Conservation (phyloP, 2,113 vertebrate genomes). For the Sakesphorus luctuosus region DNA sequence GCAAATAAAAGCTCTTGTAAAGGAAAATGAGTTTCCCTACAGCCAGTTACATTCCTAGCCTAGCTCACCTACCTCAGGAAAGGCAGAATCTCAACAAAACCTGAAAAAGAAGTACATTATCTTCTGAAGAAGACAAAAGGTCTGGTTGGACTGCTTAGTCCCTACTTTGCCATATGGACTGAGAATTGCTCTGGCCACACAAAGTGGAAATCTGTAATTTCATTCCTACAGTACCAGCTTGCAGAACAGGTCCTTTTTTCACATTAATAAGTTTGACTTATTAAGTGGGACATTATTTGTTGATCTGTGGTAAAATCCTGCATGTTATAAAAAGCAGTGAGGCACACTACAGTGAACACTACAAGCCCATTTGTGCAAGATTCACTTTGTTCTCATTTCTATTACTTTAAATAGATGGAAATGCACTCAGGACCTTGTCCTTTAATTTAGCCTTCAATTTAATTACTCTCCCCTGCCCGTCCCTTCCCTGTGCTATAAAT, state of each 20-base stretch:
- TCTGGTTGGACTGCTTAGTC: not conserved
- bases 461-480: not conserved
- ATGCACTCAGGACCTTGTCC: not conserved
- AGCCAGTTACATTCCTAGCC: not conserved
- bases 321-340: not conserved
- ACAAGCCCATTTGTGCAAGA: not conserved
- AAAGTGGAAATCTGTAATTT: not conserved
- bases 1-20: not conserved
- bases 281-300: not conserved
- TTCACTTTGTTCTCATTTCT: not conserved
- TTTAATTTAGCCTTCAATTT: constrained; percentile 37
- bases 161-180: not conserved
- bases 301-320: not conserved
- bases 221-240: not conserved
- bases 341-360: not conserved
- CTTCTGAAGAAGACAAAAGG: not conserved
- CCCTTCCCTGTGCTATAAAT: not conserved
- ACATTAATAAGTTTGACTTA: not conserved
- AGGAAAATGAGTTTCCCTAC: not conserved
- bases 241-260: not conserved
- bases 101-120: not conserved
- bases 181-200: not conserved
- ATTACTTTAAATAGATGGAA: not conserved
- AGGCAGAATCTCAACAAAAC: not conserved
- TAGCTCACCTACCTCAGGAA: not conserved